These are phyloP conservation scores for Megaceryle torquata DNA, from an alignment of 2,113 vertebrate genomes.

Conservation along the genomic window DNA sequence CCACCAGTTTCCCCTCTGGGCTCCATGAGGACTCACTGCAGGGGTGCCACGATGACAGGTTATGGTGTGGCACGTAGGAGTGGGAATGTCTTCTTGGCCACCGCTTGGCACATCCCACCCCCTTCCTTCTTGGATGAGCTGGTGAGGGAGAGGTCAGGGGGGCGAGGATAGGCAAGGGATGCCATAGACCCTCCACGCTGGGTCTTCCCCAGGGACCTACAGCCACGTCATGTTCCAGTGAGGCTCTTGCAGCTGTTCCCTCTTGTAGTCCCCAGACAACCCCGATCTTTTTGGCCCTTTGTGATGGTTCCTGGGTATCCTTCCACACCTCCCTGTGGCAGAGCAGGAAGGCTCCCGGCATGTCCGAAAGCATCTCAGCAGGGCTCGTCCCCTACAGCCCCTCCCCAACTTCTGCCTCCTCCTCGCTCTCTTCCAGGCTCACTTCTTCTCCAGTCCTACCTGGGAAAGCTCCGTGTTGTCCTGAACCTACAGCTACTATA, in stretches of 20 bases:
- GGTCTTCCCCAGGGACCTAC: not conserved
- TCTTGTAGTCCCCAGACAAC: not conserved
- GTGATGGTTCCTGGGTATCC: not conserved
- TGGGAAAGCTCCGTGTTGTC: slow-evolving; percentile 58
- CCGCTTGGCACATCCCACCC: not conserved
- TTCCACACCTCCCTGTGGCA: not conserved
- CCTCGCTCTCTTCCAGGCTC: slow-evolving; percentile 34
- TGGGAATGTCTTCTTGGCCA: not conserved
- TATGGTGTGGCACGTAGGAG: not conserved
- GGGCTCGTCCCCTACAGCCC: not conserved
- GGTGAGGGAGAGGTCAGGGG: not conserved
- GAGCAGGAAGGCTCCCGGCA: not conserved
- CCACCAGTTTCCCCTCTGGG: not conserved
- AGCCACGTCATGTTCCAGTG: not conserved
- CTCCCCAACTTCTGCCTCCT: slow-evolving; percentile 15
- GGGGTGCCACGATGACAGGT: not conserved
- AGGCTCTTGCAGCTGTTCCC: not conserved
- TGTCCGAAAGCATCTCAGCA: rapidly evolving
- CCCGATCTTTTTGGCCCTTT: not conserved
- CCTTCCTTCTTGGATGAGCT: not conserved
- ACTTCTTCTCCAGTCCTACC: slow-evolving; percentile 55
- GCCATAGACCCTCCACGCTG: not conserved
- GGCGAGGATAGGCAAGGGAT: not conserved
- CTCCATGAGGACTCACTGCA: rapidly evolving
- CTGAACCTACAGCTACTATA: slow-evolving; percentile 73